phyloP scores from a whole-genome alignment of 2,113 vertebrate species.

The Ia io region DNA sequence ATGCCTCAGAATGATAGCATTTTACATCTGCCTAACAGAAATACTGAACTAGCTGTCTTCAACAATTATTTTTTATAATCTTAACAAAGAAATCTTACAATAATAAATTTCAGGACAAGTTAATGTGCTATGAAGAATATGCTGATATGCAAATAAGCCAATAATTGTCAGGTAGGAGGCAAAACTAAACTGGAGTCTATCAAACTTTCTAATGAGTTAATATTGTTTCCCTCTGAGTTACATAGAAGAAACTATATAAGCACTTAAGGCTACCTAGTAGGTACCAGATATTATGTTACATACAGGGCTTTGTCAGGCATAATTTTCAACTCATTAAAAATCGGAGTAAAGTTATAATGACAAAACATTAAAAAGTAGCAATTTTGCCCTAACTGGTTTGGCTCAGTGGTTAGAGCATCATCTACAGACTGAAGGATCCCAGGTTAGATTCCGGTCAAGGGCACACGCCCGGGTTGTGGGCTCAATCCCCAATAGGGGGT shows the following conservation, averaged over 20 bases:
- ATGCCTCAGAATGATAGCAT: not conserved
- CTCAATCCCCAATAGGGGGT: too few relatives aligned
- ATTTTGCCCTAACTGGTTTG: not conserved
- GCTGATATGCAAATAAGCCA: not conserved
- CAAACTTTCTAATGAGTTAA: constrained; percentile 6
- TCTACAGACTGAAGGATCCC: too few relatives aligned
- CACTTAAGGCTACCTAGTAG: not conserved
- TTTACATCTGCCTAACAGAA: not conserved
- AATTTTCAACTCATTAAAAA: constrained; percentile 23
- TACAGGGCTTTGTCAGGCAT: not conserved
- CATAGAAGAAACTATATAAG: not conserved
- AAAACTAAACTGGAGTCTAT: not conserved
- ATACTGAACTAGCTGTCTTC: not conserved
- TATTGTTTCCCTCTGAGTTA: not conserved
- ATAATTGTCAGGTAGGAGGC: not conserved
- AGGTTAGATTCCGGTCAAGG: too few relatives aligned
- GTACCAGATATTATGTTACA: not conserved
- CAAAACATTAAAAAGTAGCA: not conserved
- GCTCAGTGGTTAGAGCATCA: not conserved
- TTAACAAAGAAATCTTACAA: not conserved
- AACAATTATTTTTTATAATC: not conserved
- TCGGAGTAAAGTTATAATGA: not conserved
- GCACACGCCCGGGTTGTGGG: too few relatives aligned
- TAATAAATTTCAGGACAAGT: not conserved
- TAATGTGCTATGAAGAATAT: not conserved